Conservation (phyloP, 1,140 invertebrate genomes). For the Atta texana region DNA sequence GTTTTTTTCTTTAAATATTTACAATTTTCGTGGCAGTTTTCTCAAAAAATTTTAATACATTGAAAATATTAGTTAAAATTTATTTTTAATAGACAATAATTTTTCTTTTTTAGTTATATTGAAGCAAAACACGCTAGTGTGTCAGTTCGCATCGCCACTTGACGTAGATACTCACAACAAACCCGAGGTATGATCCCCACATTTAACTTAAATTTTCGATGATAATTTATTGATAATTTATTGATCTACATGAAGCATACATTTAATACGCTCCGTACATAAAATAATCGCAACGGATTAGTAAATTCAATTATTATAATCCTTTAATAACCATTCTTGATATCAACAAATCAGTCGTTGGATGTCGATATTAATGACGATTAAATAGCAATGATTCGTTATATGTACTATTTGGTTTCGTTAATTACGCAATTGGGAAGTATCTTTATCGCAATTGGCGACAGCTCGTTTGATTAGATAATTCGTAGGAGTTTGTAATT, state of each 20-base stretch:
- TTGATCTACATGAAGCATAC: neutral
- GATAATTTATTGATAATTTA: neutral
- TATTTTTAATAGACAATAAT: neutral
- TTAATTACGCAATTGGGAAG: slow-evolving; percentile 43
- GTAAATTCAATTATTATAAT: neutral
- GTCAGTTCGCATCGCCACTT: slow-evolving; percentile 97
- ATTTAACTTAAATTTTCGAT: slow-evolving; percentile 16
- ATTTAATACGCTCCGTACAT: neutral
- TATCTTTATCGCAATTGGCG: slow-evolving; percentile 45
- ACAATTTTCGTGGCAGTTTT: neutral
- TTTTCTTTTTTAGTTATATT: slow-evolving; percentile 94
- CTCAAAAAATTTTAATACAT: neutral
- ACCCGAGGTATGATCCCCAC: slow-evolving; percentile 92
- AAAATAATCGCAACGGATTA: neutral
- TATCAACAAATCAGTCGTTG: neutral
- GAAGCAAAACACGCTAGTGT: slow-evolving; percentile 95
- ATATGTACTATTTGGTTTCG: neutral
- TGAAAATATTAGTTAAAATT: neutral
- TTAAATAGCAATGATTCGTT: neutral
- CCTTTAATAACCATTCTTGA: neutral
- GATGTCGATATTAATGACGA: slow-evolving; percentile 13
- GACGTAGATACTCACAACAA: slow-evolving; percentile 98
- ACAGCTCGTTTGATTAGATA: slow-evolving; percentile 51
- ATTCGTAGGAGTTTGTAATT: slow-evolving; percentile 39
- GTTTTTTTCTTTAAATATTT: neutral